Evolutionary conservation across 2,888 invertebrate species (phyloP).

Genomic region (Polydrusus tereticollis): DNA sequence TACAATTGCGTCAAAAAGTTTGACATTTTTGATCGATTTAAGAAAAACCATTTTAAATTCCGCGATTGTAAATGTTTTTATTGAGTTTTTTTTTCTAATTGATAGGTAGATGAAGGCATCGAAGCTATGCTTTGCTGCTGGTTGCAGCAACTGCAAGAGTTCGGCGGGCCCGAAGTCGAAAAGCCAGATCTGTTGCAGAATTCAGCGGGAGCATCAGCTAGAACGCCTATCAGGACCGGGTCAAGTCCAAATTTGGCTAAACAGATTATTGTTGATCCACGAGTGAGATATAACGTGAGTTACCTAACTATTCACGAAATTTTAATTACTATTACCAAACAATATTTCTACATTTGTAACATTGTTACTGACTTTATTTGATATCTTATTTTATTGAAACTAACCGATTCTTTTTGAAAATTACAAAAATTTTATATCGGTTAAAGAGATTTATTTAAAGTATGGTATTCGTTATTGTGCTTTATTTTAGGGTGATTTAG

Average conservation of each 20-base stretch:
- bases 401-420: too few species aligned
- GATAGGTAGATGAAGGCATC: slow-evolving; percentile 83
- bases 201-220: slow-evolving; percentile 73
- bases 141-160: slow-evolving; percentile 87
- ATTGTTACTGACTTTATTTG: too few species aligned
- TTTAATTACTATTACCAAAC: too few species aligned
- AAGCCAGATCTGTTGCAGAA: slow-evolving; percentile 88
- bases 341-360: not conserved
- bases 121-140: slow-evolving; percentile 89
- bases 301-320: not conserved
- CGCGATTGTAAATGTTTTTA: not conserved
- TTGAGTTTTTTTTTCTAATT: slow-evolving; percentile 2
- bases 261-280: slow-evolving; percentile 74
- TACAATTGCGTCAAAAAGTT: too few species aligned
- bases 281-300: slow-evolving; percentile 87
- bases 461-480: too few species aligned
- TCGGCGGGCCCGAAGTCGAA: slow-evolving; percentile 86
- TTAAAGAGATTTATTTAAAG: too few species aligned
- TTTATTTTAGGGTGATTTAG: slow-evolving; percentile 83
- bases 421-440: too few species aligned
- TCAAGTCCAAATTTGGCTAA: slow-evolving; percentile 72
- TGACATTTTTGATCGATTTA: too few species aligned
- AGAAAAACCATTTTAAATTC: not conserved
- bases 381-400: too few species aligned
- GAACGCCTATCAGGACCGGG: slow-evolving; percentile 67